Conservation (phyloP, 2,113 vertebrate genomes). For the Danionella cerebrum region DNA sequence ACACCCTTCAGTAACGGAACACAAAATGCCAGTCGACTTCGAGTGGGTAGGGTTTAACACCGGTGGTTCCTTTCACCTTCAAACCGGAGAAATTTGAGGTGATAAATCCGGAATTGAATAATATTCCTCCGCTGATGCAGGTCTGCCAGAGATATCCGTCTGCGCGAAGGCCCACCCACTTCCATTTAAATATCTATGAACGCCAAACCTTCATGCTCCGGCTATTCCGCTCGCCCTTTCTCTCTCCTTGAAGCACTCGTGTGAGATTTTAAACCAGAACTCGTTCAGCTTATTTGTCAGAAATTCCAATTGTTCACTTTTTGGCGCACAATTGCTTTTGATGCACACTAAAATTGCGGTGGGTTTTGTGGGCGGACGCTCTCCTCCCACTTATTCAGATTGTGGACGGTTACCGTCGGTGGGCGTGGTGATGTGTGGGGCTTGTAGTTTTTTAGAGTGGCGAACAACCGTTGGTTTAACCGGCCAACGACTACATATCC, state of each 20-base stretch:
- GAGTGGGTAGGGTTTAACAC: slow-evolving; percentile 29
- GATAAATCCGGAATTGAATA: background rate
- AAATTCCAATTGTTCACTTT: slow-evolving; percentile 50
- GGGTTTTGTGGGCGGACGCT: slow-evolving; percentile 70
- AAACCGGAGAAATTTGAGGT: background rate
- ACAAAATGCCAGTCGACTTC: slow-evolving; percentile 37
- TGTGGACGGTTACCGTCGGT: slow-evolving; percentile 54
- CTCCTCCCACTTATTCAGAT: slow-evolving; percentile 75
- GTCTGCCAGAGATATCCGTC: slow-evolving; percentile 61
- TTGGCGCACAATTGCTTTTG: slow-evolving; percentile 53
- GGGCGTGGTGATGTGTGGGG: slow-evolving; percentile 65
- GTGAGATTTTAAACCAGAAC: slow-evolving; percentile 18
- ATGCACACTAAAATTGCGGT: slow-evolving; percentile 57
- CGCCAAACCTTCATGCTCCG: slow-evolving; percentile 46
- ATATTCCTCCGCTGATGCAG: slow-evolving; percentile 54
- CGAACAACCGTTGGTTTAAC: slow-evolving; percentile 22
- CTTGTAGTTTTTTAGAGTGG: slow-evolving; percentile 65
- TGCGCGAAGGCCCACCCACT: slow-evolving; percentile 66
- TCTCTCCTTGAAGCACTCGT: slow-evolving; percentile 29
- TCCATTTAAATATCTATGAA: slow-evolving; percentile 70
- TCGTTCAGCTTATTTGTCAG: slow-evolving; percentile 39
- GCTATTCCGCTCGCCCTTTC: slow-evolving; percentile 39
- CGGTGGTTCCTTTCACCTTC: background rate
- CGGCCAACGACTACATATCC: slow-evolving; percentile 53
- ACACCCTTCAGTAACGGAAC: slow-evolving; percentile 50